Percentiles rank a stretch among this genome's conserved stretches.
These are phyloP conservation scores for Lordiphosa stackelbergi DNA, from an alignment of 1,140 invertebrate species.

Conservation along the genomic window DNA sequence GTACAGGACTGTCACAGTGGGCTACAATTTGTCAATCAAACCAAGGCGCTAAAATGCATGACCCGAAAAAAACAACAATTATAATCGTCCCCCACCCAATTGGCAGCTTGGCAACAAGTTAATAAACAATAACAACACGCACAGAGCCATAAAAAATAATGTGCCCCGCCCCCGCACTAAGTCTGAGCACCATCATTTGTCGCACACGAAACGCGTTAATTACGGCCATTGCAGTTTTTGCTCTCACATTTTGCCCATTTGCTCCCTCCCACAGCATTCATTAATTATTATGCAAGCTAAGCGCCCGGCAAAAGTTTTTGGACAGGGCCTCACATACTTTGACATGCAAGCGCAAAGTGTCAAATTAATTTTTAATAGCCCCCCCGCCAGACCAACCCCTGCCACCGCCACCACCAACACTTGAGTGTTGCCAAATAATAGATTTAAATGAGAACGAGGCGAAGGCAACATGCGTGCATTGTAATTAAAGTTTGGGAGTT, in stretches of 20 bases:
- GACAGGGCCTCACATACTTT: conserved; percentile 47
- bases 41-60: conserved; percentile 49
- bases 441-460: conserved; percentile 65
- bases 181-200: conserved; percentile 59
- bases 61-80: conserved; percentile 12
- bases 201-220: conserved; percentile 72
- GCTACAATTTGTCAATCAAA: conserved; percentile 58
- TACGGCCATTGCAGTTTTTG: conserved; percentile 64
- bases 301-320: conserved; percentile 60
- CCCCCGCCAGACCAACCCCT: conserved; percentile 8
- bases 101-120: conserved; percentile 55
- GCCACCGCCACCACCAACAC: conserved; percentile 8
- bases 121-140: conserved; percentile 47
- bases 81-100: conserved; percentile 25
- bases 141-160: conserved; percentile 64
- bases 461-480: conserved; percentile 34
- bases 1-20: conserved; percentile 5
- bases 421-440: conserved; percentile 68
- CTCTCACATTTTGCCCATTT: conserved; percentile 1
- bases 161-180: conserved; percentile 10
- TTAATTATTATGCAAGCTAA: conserved; percentile 74
- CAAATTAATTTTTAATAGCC: conserved; percentile 75
- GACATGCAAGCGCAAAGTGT: conserved; percentile 74
- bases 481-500: conserved; percentile 44
- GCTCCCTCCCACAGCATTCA: conserved; percentile 46